Percentiles rank a stretch among this genome's conserved stretches.
Evolutionary conservation across 2,888 invertebrate genomes (phyloP).

Genomic region (Cerastis rubricosa): DNA sequence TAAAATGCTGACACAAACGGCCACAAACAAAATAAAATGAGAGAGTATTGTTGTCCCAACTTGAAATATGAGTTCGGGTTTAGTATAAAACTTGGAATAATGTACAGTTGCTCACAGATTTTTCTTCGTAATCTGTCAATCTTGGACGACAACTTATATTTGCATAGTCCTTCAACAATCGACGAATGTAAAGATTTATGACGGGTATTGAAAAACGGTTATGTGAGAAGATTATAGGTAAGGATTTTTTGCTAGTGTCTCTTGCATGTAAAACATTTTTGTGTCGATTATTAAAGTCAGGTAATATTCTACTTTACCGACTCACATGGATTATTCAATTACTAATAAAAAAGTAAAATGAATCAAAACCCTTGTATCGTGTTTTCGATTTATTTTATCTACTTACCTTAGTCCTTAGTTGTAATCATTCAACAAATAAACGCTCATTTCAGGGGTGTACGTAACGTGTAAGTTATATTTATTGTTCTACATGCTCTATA

Average conservation of each 20-base stretch:
- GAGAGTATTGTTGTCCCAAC: conserved; percentile 69
- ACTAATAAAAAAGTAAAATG: background rate
- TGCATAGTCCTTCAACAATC: conserved; percentile 35
- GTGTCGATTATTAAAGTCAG: background rate
- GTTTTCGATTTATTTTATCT: background rate
- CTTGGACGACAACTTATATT: conserved; percentile 59
- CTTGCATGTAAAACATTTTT: background rate
- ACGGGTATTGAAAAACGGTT: conserved; percentile 13
- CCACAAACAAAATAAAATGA: conserved; percentile 70
- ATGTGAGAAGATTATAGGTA: conserved; percentile 1
- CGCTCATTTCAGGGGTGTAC: too few species aligned
- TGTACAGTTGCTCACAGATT: conserved; percentile 69
- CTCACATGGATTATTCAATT: background rate
- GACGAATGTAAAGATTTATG: conserved; percentile 46
- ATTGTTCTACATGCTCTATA: background rate
- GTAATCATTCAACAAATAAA: background rate
- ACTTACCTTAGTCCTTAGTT: background rate
- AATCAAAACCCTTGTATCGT: background rate
- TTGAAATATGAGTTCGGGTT: conserved; percentile 74
- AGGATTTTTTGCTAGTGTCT: background rate
- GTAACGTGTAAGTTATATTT: background rate
- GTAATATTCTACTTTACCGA: too few species aligned
- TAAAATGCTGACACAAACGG: conserved; percentile 55
- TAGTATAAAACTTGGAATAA: conserved; percentile 72
- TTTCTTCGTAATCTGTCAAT: conserved; percentile 67